Evolutionary conservation across 1,140 invertebrate genomes (phyloP).

Genomic region (Drosophila lacteicornis): DNA sequence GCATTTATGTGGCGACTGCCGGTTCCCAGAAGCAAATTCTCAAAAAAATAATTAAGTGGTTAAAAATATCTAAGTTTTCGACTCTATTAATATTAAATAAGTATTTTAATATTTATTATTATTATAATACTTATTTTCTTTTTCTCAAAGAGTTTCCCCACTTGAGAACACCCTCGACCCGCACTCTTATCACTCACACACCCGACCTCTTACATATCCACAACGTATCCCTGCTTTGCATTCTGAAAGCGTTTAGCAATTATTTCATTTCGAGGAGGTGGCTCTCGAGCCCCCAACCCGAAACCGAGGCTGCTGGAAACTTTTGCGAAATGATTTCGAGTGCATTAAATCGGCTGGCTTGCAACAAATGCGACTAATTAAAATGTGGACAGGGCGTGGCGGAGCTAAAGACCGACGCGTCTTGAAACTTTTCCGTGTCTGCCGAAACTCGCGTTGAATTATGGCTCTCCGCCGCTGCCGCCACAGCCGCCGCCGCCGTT

Average conservation of each 20-base stretch:
- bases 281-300: slow-evolving; percentile 13
- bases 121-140: too few relatives aligned
- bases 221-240: slow-evolving; percentile 58
- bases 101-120: too few relatives aligned
- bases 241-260: slow-evolving; percentile 73
- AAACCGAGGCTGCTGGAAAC: slow-evolving; percentile 29
- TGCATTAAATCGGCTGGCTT: slow-evolving; percentile 79
- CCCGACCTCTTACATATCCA: slow-evolving; percentile 11
- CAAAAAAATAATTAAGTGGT: too few relatives aligned
- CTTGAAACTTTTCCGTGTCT: slow-evolving; percentile 29
- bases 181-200: slow-evolving; percentile 30
- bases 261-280: slow-evolving; percentile 66
- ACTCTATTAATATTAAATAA: too few relatives aligned
- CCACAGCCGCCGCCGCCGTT: background rate
- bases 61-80: too few relatives aligned
- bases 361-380: slow-evolving; percentile 82
- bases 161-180: background rate
- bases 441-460: slow-evolving; percentile 51
- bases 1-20: background rate
- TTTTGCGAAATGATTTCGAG: slow-evolving; percentile 76
- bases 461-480: slow-evolving; percentile 43
- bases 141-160: background rate
- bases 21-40: slow-evolving; percentile 2
- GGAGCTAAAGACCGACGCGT: slow-evolving; percentile 25
- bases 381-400: slow-evolving; percentile 64